Conservation (phyloP, 2,113 vertebrate species). For the Burhinus oedicnemus region DNA sequence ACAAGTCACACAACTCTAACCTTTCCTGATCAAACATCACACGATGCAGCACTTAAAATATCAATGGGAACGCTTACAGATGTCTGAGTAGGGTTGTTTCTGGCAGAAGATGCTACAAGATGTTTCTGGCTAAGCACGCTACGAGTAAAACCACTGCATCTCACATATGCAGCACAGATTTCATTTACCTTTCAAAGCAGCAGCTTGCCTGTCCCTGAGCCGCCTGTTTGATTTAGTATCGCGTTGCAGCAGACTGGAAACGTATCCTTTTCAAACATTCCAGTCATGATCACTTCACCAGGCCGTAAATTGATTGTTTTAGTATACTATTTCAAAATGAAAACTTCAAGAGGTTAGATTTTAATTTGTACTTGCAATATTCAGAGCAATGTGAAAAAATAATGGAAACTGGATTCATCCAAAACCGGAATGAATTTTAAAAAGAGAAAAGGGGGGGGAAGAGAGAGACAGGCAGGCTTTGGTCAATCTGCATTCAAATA, state of each 20-base stretch:
- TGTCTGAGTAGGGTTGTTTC: neutral
- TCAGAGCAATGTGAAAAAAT: neutral
- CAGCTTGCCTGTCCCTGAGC: neutral
- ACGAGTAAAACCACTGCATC: neutral
- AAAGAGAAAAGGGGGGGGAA: too few species aligned
- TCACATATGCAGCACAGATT: neutral
- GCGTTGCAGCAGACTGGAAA: neutral
- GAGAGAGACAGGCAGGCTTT: neutral
- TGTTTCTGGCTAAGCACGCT: neutral
- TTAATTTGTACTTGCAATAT: neutral
- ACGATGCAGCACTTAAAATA: accelerated
- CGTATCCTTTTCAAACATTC: neutral
- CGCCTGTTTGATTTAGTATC: neutral
- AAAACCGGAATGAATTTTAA: neutral
- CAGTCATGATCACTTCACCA: neutral
- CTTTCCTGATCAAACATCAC: neutral
- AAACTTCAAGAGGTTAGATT: neutral
- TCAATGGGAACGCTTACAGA: neutral
- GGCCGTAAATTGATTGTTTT: neutral
- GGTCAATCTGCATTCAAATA: neutral
- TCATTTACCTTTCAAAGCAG: neutral
- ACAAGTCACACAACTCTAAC: neutral
- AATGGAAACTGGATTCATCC: neutral
- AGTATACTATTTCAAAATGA: neutral
- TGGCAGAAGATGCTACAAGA: neutral